A percentile compares a stretch with the other conserved stretches of the same genome.
Conservation (phyloP, 2,113 vertebrate genomes). For the Halichoeres trimaculatus region DNA sequence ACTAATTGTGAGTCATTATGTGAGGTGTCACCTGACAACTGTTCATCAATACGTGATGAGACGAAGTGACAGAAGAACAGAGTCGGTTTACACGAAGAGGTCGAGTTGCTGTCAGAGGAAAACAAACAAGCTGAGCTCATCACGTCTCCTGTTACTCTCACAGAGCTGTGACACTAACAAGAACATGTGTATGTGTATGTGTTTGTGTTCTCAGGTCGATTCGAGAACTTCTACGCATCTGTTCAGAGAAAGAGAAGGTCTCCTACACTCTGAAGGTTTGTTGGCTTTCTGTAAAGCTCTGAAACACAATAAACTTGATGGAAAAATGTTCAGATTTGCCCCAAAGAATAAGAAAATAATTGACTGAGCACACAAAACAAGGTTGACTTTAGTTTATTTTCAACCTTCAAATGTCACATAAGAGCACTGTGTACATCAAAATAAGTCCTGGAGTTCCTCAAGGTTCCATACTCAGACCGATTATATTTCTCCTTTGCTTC, state of each 20-base stretch:
- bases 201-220: constrained; percentile 65
- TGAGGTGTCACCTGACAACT: constrained; percentile 3
- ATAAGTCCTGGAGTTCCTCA: too few species aligned
- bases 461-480: too few species aligned
- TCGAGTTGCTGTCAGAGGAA: constrained; percentile 20
- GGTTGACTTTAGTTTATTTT: too few species aligned
- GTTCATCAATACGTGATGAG: constrained; percentile 37
- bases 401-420: too few species aligned
- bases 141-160: constrained; percentile 1
- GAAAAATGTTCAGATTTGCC: too few species aligned
- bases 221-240: constrained; percentile 73
- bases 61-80: not conserved
- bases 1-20: constrained; percentile 20
- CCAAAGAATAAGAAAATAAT: too few species aligned
- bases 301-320: too few species aligned
- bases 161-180: not conserved
- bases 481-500: too few species aligned
- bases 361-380: too few species aligned
- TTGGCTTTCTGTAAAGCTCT: too few species aligned
- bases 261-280: constrained; percentile 75
- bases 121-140: not conserved
- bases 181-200: not conserved
- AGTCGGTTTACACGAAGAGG: constrained; percentile 33
- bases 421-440: too few species aligned
- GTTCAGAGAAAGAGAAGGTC: constrained; percentile 72